Evolutionary conservation across 2,888 invertebrate species (phyloP), one percentile per base, ranked within the genome.

Genomic region (Schizaphis graminum): DNA sequence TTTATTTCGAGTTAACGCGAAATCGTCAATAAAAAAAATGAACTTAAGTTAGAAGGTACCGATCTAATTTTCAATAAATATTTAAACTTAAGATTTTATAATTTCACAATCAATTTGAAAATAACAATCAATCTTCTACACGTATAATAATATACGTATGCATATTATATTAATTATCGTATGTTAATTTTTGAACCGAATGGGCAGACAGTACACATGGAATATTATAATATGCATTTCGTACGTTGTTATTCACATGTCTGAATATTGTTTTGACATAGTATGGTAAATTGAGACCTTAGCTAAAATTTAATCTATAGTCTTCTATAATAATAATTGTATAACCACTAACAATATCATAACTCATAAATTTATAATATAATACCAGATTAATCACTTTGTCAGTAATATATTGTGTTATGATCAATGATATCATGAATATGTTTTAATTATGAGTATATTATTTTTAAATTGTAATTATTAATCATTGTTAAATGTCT

Each of bases 201-300:
- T 35, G 77, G 77, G 8, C 44, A 86, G 44, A 86, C 86, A 47
- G 41, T 41, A 77, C 21, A 77, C 8, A 35, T 35, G 16, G 35
- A 35, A 35, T 35, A 35, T 77, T 35, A 35, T 77, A 16, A 77
- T 77, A 77, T 35, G 77, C 21, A 77, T 77, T 77, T 77, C 77
- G 35, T 77, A 77, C 77, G 77, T 67, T 13, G n/a, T 77, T 35
- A 35, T 77, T 21, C 35, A 41, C 47, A 10, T 88, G 24, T 11
- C 49, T 53, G 88, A 53, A 53, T 88, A 88, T 53, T 88, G n/a
- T 88, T 88, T n/a, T 87, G n/a, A n/a, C 47, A 28, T 77, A 28
- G 49, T n/a, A 21, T 2, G 28, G n/a, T 87, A 49, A 49, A 89
- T 56, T 13, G 56, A 89, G 26, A 89, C 35, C 41, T 35, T 89